A percentile compares a stretch with the other conserved stretches of the same genome.
These are phyloP conservation scores for Ramphastos sulfuratus DNA, from an alignment of 2,113 vertebrate species.

Conservation along the genomic window DNA sequence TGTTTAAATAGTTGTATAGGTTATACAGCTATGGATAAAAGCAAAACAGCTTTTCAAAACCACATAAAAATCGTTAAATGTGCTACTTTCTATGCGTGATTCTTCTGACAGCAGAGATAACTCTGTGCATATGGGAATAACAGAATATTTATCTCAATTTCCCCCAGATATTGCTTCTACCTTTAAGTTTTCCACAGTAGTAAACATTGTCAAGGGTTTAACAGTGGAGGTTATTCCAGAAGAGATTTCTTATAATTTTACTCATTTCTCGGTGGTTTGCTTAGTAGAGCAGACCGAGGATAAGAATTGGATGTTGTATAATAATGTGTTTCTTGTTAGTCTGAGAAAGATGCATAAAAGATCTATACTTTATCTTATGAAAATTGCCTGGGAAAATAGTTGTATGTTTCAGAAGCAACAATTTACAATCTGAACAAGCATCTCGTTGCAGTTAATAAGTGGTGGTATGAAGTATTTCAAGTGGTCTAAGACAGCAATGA, in stretches of 20 bases:
- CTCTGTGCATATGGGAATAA: not conserved
- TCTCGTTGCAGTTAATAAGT: not conserved
- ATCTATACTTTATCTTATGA: not conserved
- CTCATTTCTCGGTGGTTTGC: not conserved
- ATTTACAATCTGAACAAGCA: not conserved
- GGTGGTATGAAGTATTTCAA: not conserved
- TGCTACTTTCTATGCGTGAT: not conserved
- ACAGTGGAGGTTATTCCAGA: not conserved
- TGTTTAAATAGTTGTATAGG: not conserved
- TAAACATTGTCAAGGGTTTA: not conserved
- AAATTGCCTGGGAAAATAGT: not conserved
- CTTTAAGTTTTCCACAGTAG: not conserved
- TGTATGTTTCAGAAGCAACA: not conserved
- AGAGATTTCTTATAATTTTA: not conserved
- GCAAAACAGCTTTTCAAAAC: not conserved
- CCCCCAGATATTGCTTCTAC: not conserved
- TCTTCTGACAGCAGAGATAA: not conserved
- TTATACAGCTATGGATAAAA: not conserved
- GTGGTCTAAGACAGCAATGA: not conserved
- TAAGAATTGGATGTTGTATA: not conserved
- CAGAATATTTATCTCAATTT: not conserved
- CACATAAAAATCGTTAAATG: not conserved
- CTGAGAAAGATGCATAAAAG: not conserved
- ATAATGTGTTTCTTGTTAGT: not conserved
- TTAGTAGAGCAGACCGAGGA: not conserved